A percentile compares a stretch with the other conserved stretches of the same genome.
Conservation (phyloP, 1,140 invertebrate species). For the Neelides sp. region DNA sequence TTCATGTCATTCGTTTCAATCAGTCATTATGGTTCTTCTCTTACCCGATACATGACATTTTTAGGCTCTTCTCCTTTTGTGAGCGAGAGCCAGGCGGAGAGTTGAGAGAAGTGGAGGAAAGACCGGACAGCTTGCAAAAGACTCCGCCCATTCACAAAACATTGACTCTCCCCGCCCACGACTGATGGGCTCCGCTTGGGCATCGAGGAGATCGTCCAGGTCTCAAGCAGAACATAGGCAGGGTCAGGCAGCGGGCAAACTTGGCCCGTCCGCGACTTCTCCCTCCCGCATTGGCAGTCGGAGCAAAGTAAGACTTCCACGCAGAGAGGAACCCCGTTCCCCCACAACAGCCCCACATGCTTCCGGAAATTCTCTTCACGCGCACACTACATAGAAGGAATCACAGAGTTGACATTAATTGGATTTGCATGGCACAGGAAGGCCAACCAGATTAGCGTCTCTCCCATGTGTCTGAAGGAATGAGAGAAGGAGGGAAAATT, state of each 20-base stretch:
- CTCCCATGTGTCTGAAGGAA: too few relatives aligned
- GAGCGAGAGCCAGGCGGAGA: slow-evolving; percentile 69
- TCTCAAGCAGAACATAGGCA: slow-evolving; percentile 43
- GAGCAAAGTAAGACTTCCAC: slow-evolving; percentile 60
- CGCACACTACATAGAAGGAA: slow-evolving; percentile 38
- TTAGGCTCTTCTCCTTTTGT: slow-evolving; percentile 42
- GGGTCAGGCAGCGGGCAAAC: slow-evolving; percentile 39
- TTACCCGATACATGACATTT: slow-evolving; percentile 44
- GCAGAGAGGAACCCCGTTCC: slow-evolving; percentile 49
- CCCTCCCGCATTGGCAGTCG: slow-evolving; percentile 48
- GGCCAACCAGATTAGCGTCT: too few relatives aligned
- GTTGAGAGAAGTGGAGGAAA: slow-evolving; percentile 89
- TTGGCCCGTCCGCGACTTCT: slow-evolving; percentile 37
- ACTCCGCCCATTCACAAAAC: slow-evolving; percentile 43
- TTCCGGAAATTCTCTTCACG: slow-evolving; percentile 42
- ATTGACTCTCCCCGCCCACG: slow-evolving; percentile 1
- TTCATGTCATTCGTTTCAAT: too few relatives aligned
- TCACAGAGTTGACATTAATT: too few relatives aligned
- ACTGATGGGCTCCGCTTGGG: slow-evolving; percentile 45
- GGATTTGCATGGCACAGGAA: too few relatives aligned
- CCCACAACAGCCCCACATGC: slow-evolving; percentile 44
- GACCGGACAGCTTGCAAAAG: slow-evolving; percentile 84
- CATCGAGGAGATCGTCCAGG: slow-evolving; percentile 55
- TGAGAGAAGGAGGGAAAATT: too few relatives aligned
- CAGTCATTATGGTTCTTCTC: too few relatives aligned